These are phyloP conservation scores for Siphonodentalium dalli DNA, from an alignment of 2,888 invertebrate species.

Conservation along the genomic window DNA sequence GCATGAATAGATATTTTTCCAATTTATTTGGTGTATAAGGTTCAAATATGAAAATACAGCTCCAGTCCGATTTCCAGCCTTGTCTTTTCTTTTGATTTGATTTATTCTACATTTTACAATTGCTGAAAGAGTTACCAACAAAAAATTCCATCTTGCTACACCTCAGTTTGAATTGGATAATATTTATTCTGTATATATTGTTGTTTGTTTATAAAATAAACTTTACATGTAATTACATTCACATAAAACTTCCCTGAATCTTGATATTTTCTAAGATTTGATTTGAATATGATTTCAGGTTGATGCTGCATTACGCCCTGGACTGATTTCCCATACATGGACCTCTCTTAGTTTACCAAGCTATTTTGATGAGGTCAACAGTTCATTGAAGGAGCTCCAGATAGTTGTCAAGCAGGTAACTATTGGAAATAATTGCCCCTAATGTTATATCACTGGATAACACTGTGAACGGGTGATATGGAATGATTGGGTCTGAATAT, in stretches of 20 bases:
- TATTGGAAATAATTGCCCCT: no score
- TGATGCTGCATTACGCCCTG: constrained; percentile 78
- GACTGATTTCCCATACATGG: constrained; percentile 82
- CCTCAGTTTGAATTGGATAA: background rate
- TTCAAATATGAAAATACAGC: no score
- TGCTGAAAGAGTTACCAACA: no score
- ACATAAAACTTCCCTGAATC: background rate
- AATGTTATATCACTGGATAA: no score
- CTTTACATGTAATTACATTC: background rate
- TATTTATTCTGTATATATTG: background rate
- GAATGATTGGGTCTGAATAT: no score
- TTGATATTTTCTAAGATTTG: constrained; percentile 1
- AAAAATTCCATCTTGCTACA: background rate
- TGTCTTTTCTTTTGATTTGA: no score
- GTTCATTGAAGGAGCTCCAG: constrained; percentile 72
- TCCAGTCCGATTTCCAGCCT: no score
- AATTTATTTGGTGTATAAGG: no score
- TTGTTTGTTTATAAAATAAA: background rate
- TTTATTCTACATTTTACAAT: no score
- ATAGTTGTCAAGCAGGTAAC: constrained; percentile 58
- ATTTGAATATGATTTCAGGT: constrained; percentile 31
- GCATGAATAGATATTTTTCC: no score
- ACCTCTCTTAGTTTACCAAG: constrained; percentile 77
- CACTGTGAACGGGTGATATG: no score
- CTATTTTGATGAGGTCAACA: constrained; percentile 71